These are phyloP conservation scores for Chiloscyllium punctatum DNA, from an alignment of 2,797 vertebrate species.

Conservation along the genomic window DNA sequence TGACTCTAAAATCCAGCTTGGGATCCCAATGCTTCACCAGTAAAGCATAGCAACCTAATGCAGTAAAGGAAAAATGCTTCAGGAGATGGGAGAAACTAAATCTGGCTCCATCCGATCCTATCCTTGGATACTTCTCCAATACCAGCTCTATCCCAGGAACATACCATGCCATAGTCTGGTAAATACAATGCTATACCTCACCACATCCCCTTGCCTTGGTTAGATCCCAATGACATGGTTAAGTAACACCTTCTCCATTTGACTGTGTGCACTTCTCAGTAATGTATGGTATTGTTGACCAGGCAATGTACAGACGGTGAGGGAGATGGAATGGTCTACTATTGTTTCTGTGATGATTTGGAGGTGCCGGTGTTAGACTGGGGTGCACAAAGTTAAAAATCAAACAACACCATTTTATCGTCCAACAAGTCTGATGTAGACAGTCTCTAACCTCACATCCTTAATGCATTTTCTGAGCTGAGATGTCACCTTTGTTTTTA, in stretches of 20 bases:
- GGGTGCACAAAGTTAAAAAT: no score
- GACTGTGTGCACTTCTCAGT: neutral
- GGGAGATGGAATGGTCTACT: no score
- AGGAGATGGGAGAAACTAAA: neutral
- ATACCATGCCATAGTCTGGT: no score
- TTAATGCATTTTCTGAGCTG: no score
- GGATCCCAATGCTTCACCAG: neutral
- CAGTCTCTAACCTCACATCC: no score
- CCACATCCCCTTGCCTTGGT: neutral
- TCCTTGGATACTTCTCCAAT: neutral
- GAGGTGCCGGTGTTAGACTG: no score
- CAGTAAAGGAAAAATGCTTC: neutral
- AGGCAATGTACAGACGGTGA: neutral
- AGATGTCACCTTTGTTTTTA: no score
- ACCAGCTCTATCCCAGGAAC: neutral
- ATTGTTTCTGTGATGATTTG: no score
- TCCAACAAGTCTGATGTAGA: no score
- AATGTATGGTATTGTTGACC: neutral
- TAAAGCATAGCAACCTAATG: constrained; percentile 1
- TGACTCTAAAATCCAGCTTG: neutral
- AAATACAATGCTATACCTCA: no score
- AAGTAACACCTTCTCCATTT: neutral
- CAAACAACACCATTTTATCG: no score
- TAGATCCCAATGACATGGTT: neutral
- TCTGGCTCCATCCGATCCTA: neutral